Base-by-base conservation (phyloP, 1,140 invertebrate species). In the Drosophila watanabei region DNA sequence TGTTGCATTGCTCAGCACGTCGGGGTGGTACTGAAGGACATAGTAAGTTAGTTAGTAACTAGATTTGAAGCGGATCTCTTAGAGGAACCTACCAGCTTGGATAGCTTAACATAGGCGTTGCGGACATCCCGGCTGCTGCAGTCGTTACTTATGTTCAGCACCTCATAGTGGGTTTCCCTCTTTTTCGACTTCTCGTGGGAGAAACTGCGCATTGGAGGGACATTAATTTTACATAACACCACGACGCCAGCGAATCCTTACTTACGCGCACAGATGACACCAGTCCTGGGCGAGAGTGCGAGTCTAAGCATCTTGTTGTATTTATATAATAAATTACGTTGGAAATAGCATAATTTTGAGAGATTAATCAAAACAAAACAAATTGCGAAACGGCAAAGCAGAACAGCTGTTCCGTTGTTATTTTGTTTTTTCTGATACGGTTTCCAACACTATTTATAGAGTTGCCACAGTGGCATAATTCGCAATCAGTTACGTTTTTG, bases 21-120 rank as follows among this genome's bases (percentile, higher is more conserved):
- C 95, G 48, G 95, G 95, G 91, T 96, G 95, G 64, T 94, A 94
- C n/a, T n/a, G n/a, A n/a, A n/a, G n/a, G n/a, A n/a, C 92, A n/a
- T n/a, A n/a, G n/a, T n/a, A n/a, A n/a, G 11, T 35, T n/a, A n/a
- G n/a, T n/a, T 45, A 3, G 2, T 7, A 11, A 9, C 1, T n/a
- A n/a, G 10, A 5, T 28, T 24, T 7, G 1, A 18, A 18, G 2
- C 0, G 11, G 0, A 28, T 3, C 18, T 24, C 28, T 16, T 2
- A 8, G 11, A 33, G 30, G 4, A n/a, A 28, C 64, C 5, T 82
- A 95, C 95, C 91, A 94, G 89, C 92, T 95, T 95, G 35, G 94
- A 95, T 71, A 95, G 92, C 68, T 93, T 88, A n/a, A 95, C 94
- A 60, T 94, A 95, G 10, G 95, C 94, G 66, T 94, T 94, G 58